Percentiles rank a stretch among this genome's conserved stretches.
Conservation (phyloP, 1,140 invertebrate species). For the Bombus haemorrhoidalis region DNA sequence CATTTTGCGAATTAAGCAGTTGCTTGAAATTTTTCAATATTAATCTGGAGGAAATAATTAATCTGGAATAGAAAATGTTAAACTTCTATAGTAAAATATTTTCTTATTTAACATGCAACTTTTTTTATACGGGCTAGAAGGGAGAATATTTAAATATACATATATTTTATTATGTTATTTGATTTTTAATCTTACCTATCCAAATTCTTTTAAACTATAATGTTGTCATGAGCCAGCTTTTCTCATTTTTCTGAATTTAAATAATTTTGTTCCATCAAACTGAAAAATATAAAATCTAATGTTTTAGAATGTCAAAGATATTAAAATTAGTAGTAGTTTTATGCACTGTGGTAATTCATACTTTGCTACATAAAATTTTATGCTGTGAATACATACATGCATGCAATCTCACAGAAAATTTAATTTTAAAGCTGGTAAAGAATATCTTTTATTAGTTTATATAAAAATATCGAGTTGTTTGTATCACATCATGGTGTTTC, state of each 20-base stretch:
- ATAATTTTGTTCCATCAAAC: conserved; percentile 46
- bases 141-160: not conserved
- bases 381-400: not conserved
- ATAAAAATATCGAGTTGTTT: not conserved
- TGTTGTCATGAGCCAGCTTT: conserved; percentile 44
- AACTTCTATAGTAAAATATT: not conserved
- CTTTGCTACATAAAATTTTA: not conserved
- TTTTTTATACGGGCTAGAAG: not conserved
- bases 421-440: not conserved
- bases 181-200: conserved; percentile 46
- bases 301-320: not conserved
- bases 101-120: not conserved
- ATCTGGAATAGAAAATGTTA: conserved; percentile 26
- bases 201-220: conserved; percentile 48
- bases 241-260: conserved; percentile 55
- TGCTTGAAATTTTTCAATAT: conserved; percentile 44
- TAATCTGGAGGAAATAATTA: conserved; percentile 53
- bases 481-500: not conserved
- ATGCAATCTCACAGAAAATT: not conserved
- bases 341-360: not conserved
- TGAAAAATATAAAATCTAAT: conserved; percentile 49
- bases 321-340: not conserved
- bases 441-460: not conserved
- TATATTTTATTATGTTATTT: not conserved
- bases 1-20: conserved; percentile 44